These are phyloP conservation scores for Cairina moschata DNA, from an alignment of 2,113 vertebrate genomes.

Conservation along the genomic window DNA sequence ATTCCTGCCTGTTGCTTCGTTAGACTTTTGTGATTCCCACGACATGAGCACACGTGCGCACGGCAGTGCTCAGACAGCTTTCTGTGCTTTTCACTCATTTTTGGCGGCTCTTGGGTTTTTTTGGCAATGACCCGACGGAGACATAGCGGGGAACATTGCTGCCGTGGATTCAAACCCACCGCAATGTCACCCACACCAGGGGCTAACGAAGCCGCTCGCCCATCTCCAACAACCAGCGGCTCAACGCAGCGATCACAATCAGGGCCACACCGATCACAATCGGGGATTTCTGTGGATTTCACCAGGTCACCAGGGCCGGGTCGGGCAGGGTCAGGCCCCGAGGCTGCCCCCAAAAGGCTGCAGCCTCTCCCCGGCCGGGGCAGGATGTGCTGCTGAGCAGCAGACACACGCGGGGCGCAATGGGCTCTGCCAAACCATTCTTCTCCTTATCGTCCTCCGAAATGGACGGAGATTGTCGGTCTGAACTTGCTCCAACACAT, in stretches of 20 bases:
- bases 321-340: background rate
- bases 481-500: conserved; percentile 35
- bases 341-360: background rate
- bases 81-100: background rate
- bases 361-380: background rate
- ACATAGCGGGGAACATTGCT: background rate
- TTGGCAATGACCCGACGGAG: background rate
- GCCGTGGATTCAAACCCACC: background rate
- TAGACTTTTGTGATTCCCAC: background rate
- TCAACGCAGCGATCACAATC: rapidly evolving
- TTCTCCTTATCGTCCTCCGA: conserved; percentile 21
- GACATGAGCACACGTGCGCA: background rate
- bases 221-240: background rate
- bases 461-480: background rate
- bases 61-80: too few species aligned
- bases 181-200: background rate
- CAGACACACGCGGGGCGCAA: background rate
- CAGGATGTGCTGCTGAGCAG: background rate
- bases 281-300: background rate
- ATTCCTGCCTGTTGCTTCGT: background rate
- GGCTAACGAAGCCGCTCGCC: background rate
- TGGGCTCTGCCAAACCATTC: conserved; percentile 29
- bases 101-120: background rate
- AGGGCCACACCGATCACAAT: background rate
- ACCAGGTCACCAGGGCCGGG: background rate